Conservation (phyloP, 1,140 invertebrate genomes). For the Condylostylus longicornis region DNA sequence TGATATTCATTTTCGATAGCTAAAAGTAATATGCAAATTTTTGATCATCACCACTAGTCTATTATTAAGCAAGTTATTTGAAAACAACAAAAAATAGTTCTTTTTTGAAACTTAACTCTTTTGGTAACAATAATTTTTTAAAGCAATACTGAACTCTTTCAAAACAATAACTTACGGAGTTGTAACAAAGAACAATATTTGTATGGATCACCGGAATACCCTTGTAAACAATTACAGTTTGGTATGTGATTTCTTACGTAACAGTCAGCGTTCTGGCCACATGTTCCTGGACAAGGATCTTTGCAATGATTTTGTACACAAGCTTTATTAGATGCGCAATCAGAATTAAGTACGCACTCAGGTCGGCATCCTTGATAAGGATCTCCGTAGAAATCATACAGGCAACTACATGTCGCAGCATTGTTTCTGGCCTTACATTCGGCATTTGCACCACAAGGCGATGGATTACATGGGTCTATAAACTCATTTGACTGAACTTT, state of each 20-base stretch:
- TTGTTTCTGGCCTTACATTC: slow-evolving; percentile 46
- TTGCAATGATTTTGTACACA: slow-evolving; percentile 68
- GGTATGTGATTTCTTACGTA: slow-evolving; percentile 59
- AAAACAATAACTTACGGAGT: too few species aligned
- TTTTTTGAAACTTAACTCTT: slow-evolving; percentile 40
- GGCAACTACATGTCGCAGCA: slow-evolving; percentile 59
- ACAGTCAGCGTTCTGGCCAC: slow-evolving; percentile 61
- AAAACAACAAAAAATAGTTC: slow-evolving; percentile 49
- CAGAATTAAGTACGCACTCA: slow-evolving; percentile 67
- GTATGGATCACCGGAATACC: slow-evolving; percentile 58
- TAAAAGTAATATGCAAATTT: slow-evolving; percentile 8
- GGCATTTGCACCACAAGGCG: slow-evolving; percentile 62
- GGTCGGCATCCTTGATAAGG: slow-evolving; percentile 68
- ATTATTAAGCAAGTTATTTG: slow-evolving; percentile 53
- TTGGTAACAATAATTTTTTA: too few species aligned
- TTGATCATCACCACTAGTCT: slow-evolving; percentile 50
- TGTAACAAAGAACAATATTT: slow-evolving; percentile 28
- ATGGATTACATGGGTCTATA: slow-evolving; percentile 44
- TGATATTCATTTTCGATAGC: slow-evolving; percentile 6
- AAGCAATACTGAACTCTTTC: slow-evolving; percentile 38
- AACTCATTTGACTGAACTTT: slow-evolving; percentile 27
- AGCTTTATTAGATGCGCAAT: slow-evolving; percentile 54
- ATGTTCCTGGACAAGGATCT: slow-evolving; percentile 62
- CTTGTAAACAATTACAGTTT: slow-evolving; percentile 54
- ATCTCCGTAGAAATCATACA: slow-evolving; percentile 66